Evolutionary conservation across 2,797 vertebrate genomes (phyloP).

Genomic region (Schizopygopsis malacanthus): DNA sequence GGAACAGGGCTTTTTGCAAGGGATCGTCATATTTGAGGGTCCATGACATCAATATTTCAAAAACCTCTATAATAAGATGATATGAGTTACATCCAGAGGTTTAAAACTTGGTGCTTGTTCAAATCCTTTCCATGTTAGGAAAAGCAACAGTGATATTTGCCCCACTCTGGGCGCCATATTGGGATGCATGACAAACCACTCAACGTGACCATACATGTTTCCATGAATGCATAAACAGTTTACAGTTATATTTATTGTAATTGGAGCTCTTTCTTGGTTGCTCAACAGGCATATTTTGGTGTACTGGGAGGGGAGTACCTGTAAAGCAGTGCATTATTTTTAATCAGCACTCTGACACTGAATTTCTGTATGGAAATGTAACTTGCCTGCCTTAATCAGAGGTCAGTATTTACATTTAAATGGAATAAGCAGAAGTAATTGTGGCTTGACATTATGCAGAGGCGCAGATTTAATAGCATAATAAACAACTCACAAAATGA

Average conservation of each 20-base stretch:
- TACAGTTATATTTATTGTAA: background rate
- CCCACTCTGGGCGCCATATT: background rate
- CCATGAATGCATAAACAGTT: conserved; percentile 6
- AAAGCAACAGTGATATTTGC: no score
- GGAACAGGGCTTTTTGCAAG: no score
- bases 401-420: conserved; percentile 61
- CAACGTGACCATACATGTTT: background rate
- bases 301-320: background rate
- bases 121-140: no score
- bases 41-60: no score
- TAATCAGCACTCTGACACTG: conserved; percentile 27
- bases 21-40: no score
- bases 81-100: no score
- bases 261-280: background rate
- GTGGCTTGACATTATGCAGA: conserved; percentile 32
- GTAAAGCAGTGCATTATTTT: conserved; percentile 37
- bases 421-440: conserved; percentile 49
- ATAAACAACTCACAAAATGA: conserved; percentile 7
- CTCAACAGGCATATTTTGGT: background rate
- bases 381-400: conserved; percentile 48
- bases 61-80: no score
- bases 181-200: background rate
- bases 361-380: conserved; percentile 41
- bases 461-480: conserved; percentile 28
- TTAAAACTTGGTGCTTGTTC: no score